phyloP scores from a whole-genome alignment of 2,888 invertebrate species.

The Merodon equestris region DNA sequence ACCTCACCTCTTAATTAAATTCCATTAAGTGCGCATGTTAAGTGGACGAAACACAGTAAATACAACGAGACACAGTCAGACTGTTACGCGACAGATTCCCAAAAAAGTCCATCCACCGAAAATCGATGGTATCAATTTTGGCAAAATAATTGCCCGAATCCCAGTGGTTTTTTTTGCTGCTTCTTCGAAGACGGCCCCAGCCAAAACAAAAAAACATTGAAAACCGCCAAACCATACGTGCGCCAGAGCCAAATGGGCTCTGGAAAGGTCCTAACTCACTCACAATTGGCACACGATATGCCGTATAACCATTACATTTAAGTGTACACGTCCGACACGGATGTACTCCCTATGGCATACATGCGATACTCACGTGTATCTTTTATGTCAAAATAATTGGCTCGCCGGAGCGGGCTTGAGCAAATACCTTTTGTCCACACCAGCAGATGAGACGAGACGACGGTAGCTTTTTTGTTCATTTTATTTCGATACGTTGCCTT shows the following conservation, averaged over 20 bases:
- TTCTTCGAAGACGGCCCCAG: constrained; percentile 34
- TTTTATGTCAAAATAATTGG: constrained; percentile 68
- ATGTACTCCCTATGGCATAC: constrained; percentile 39
- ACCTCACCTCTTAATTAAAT: constrained; percentile 65
- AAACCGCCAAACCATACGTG: constrained; percentile 30
- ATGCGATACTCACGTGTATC: constrained; percentile 54
- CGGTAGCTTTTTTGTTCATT: background rate
- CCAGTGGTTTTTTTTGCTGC: constrained; percentile 18
- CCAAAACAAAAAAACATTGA: background rate
- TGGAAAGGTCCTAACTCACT: constrained; percentile 62
- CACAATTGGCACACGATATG: constrained; percentile 68
- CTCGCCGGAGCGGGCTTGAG: constrained; percentile 53
- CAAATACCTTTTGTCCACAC: constrained; percentile 50
- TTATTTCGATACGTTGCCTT: background rate
- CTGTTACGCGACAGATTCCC: constrained; percentile 42
- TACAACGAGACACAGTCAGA: constrained; percentile 21
- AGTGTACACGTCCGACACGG: constrained; percentile 57
- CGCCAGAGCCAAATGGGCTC: constrained; percentile 57
- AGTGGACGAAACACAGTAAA: constrained; percentile 34
- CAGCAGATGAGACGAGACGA: background rate
- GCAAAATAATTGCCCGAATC: constrained; percentile 65
- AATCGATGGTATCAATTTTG: constrained; percentile 66
- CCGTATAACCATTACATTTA: constrained; percentile 66
- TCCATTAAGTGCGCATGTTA: constrained; percentile 64
- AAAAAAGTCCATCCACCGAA: constrained; percentile 34